A percentile compares a stretch with the other conserved stretches of the same genome.
phyloP scores from a whole-genome alignment of 2,113 vertebrate species.

The Gallinago jamesoni region DNA sequence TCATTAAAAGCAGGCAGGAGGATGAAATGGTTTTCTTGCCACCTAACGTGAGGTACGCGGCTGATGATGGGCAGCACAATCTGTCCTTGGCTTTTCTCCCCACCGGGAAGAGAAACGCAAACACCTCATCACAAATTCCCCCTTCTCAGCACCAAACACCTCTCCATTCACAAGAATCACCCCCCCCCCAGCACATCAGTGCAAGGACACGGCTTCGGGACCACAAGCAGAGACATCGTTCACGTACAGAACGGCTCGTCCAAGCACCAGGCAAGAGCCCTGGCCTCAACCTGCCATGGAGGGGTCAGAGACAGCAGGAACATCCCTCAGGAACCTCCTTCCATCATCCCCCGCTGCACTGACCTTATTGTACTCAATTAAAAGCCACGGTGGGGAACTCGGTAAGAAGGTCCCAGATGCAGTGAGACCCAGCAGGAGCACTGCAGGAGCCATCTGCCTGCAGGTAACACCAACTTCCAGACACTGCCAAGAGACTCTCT shows the following conservation, averaged over 20 bases:
- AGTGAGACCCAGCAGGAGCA: background rate
- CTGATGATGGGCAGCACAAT: background rate
- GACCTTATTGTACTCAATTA: fast-evolving
- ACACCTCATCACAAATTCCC: background rate
- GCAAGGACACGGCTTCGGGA: background rate
- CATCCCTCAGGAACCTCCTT: background rate
- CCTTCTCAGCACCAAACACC: background rate
- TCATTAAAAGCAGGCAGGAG: background rate
- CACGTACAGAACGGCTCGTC: fast-evolving
- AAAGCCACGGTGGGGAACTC: fast-evolving
- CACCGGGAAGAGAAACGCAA: background rate
- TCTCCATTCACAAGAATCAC: background rate
- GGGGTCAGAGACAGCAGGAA: background rate
- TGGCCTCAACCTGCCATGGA: background rate
- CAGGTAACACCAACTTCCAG: background rate
- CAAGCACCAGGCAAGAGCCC: background rate
- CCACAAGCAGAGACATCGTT: background rate
- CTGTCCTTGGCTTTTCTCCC: background rate
- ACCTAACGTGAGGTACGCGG: fast-evolving
- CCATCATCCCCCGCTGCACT: background rate
- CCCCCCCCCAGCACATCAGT: background rate
- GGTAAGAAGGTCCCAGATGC: background rate
- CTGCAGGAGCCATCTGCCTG: background rate
- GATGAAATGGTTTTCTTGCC: background rate
- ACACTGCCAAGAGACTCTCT: background rate